phyloP scores from a whole-genome alignment of 1,140 invertebrate genomes.

The Hormaphis cornu region DNA sequence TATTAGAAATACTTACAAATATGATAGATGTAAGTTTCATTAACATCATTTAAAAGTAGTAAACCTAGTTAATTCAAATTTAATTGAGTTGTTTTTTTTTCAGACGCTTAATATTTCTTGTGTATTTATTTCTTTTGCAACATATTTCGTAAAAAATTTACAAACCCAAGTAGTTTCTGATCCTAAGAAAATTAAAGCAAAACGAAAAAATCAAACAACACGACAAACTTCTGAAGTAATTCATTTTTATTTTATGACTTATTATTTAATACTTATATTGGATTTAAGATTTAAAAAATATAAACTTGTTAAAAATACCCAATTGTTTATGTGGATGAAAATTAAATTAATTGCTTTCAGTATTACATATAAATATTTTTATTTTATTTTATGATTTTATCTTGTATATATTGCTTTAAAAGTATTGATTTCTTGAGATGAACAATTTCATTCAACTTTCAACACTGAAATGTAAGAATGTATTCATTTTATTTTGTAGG shows the following conservation, averaged over 20 bases:
- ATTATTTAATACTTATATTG: not conserved
- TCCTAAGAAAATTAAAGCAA: slow-evolving; percentile 23
- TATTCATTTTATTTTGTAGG: not conserved
- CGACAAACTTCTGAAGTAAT: not conserved
- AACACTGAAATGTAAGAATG: too few species aligned
- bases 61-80: not conserved
- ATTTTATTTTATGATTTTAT: too few species aligned
- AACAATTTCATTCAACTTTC: too few species aligned
- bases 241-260: not conserved
- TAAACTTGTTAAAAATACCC: too few species aligned
- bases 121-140: not conserved
- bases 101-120: not conserved
- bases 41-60: not conserved
- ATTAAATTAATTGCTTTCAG: too few species aligned
- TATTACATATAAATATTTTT: too few species aligned
- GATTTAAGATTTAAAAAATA: too few species aligned
- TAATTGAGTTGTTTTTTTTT: not conserved
- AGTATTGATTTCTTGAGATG: too few species aligned
- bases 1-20: slow-evolving; percentile 20
- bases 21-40: slow-evolving; percentile 12
- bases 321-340: too few species aligned
- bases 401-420: too few species aligned
- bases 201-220: not conserved
- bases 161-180: slow-evolving; percentile 12
- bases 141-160: slow-evolving; percentile 4